Evolutionary conservation across 2,888 invertebrate species (phyloP), one percentile per base, ranked within the genome.

Genomic region (Trilocha varians): DNA sequence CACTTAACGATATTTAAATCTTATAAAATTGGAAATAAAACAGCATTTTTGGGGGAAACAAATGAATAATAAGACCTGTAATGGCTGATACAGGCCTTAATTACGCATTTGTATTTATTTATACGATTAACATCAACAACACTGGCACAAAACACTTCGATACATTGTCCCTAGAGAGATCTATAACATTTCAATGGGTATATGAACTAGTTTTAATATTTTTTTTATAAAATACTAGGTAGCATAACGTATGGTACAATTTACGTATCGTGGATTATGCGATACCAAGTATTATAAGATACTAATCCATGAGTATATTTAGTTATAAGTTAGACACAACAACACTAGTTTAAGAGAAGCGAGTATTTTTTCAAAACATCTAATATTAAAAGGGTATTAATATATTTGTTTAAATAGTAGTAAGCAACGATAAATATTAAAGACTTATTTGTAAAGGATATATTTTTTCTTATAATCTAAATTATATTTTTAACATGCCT

Each of bases 71-170:
- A 55, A 61, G 59, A 56, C 66, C 72, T 76, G 83, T 56, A 67
- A 85, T 85, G 85, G 85, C 85, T 85, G 85, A 42, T 70, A 59
- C 84, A 78, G 73, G 58, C 59, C 70, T 47, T 56, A 45, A 62
- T 73, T 66, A 70, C 36, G 52, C 77, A 78, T 76, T 75, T 73
- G 76, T 43, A 34, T 70, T 66, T 76, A 74, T 65, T 71, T 51
- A 46, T 52, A 49, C 43, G 51, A 43, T 46, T 52, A 52, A 51
- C 51, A 53, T 50, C 45, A 48, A 60, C 52, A 56, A 48, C 48
- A 44, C 55, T 53, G 57, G 53, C 57, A 59, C 45, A 50, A 41
- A 53, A 54, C 54, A 47, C 47, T 44, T 37, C 39, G 18, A 49
- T 55, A 60, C 47, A 52, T 32, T 49, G 44, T 39, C 55, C 46